A percentile compares a stretch with the other conserved stretches of the same genome.
Evolutionary conservation across 2,888 invertebrate species (phyloP).

Genomic region (Conistra vaccinii): DNA sequence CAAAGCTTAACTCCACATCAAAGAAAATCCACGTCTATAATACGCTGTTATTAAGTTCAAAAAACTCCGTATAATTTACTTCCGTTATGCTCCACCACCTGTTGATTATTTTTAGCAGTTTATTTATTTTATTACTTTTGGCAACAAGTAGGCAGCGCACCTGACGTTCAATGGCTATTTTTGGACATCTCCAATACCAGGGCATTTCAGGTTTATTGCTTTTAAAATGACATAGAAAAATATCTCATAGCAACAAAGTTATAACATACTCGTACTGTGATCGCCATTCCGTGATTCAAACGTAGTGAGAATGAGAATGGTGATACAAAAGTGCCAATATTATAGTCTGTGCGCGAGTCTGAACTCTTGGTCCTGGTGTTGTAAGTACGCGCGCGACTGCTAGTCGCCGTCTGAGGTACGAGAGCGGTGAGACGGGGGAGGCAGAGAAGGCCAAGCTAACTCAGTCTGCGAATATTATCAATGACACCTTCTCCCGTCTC

Average conservation of each 20-base stretch:
- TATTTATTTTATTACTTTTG: not conserved
- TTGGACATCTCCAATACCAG: not conserved
- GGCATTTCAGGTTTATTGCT: too few relatives aligned
- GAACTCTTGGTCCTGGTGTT: too few relatives aligned
- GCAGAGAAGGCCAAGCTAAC: too few relatives aligned
- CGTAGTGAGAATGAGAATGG: not conserved
- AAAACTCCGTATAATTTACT: constrained; percentile 9
- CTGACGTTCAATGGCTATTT: not conserved
- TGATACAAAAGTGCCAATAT: not conserved
- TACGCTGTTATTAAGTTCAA: not conserved
- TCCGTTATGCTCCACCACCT: not conserved
- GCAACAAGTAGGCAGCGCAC: not conserved
- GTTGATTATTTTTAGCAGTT: not conserved
- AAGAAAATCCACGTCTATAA: not conserved
- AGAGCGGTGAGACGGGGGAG: too few relatives aligned
- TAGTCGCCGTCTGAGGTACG: too few relatives aligned
- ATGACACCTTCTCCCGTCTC: too few relatives aligned
- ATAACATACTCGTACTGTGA: too few relatives aligned
- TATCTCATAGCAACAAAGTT: too few relatives aligned
- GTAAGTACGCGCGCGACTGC: too few relatives aligned
- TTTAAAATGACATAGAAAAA: too few relatives aligned
- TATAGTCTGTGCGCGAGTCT: too few relatives aligned
- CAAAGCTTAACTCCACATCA: not conserved
- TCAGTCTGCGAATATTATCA: too few relatives aligned
- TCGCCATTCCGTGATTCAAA: not conserved